phyloP scores from a whole-genome alignment of 2,888 invertebrate species.

The Halictus quadricinctus region DNA sequence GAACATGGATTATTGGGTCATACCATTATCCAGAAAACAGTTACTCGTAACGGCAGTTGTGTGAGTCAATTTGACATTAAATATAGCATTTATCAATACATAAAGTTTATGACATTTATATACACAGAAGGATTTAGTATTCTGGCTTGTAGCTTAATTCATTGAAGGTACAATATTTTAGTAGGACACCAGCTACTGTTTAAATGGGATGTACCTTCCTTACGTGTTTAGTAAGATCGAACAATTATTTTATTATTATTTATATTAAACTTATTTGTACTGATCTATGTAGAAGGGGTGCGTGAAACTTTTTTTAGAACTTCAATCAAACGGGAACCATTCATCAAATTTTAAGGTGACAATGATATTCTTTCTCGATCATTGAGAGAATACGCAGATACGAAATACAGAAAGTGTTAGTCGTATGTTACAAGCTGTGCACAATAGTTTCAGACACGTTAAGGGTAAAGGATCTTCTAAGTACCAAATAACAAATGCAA shows the following conservation, averaged over 20 bases:
- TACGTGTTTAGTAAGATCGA: constrained; percentile 55
- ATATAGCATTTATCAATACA: constrained; percentile 60
- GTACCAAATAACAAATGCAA: constrained; percentile 41
- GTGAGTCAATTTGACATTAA: constrained; percentile 63
- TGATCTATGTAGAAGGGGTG: constrained; percentile 71
- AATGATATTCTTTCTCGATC: background rate
- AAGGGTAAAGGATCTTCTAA: constrained; percentile 28
- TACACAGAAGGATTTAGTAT: constrained; percentile 66
- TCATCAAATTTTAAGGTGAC: background rate
- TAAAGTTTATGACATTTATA: constrained; percentile 70
- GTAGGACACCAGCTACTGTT: constrained; percentile 70
- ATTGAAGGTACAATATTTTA: constrained; percentile 69
- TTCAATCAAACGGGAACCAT: background rate
- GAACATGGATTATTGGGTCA: constrained; percentile 31
- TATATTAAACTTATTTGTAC: constrained; percentile 74
- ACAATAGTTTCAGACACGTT: background rate
- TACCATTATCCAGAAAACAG: constrained; percentile 57
- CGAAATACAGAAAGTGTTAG: constrained; percentile 33
- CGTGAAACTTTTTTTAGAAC: constrained; percentile 55
- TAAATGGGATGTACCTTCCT: constrained; percentile 67
- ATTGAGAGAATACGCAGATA: background rate
- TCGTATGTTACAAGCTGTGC: constrained; percentile 1
- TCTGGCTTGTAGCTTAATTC: constrained; percentile 64
- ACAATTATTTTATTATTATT: constrained; percentile 63
- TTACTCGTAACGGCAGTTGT: constrained; percentile 69